Base-by-base conservation (phyloP, 2,888 invertebrate species). In the Caprella mutica region DNA sequence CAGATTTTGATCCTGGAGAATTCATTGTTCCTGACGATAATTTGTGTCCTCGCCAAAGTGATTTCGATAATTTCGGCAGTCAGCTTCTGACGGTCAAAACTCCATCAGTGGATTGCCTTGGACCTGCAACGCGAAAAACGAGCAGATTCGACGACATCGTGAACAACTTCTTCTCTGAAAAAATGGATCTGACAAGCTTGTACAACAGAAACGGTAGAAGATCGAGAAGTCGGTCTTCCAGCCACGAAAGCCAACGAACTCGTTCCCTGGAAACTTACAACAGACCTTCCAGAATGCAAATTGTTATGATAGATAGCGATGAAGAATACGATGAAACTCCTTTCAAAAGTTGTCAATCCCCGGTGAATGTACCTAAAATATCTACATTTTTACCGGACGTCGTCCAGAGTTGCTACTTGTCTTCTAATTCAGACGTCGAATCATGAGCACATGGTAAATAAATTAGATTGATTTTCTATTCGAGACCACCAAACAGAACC, bases 1-100 rank as follows among this genome's bases (percentile, higher is more conserved):
- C 57, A 0, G 57, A 57, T 29, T n/a, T 52, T 5, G 52, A 52
- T 29, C 52, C 52, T 1, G 46, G 46, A 14, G 44, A 26, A n/a
- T 39, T 38, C 3, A 23, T 21, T 23, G 39, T 46, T 6, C 43
- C 52, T n/a, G 57, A 43, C 1, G 44, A 52, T 8, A 57, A 57
- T 24, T 38, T 52, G n/a, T 52, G 44, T 4, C 52, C 48, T n/a
- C 19, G 30, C 17, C 48, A 48, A 24, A 12, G 1, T 17, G 48
- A 48, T 17, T 30, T 48, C 48, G 26, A 24, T 30, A 48, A 9
- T n/a, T 29, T 26, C 17, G 48, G 48, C 14, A 23, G 30, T 24
- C 19, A 27, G 19, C 30, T 48, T 19, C 48, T 48, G 5, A 48
- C 30, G 8, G 48, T 48, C 14, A 27, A 48, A 17, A 24, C 48